Base-by-base conservation (phyloP, 2,113 vertebrate genomes). In the Rhinogobius similis region DNA sequence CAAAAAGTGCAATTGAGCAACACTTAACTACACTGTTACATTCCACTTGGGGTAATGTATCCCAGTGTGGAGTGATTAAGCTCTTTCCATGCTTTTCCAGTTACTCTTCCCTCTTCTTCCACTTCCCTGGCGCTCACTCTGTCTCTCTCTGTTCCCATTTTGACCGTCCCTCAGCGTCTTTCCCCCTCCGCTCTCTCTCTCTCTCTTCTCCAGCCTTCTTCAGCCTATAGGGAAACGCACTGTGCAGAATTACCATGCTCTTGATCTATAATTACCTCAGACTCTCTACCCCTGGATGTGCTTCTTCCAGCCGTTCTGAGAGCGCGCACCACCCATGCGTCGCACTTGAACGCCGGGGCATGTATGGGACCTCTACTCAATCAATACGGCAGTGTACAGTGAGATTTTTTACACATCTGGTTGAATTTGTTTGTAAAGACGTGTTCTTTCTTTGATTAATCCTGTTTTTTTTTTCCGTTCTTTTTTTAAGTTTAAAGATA, bases 251-350 rank as follows among this genome's bases (percentile, higher is more conserved):
- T 88, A 87, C 79, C 78, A 87, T 90, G 80, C 81, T 86, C 88
- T 90, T 90, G 88, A 90, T 90, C 85, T 90, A 90, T 90, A 90
- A 90, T 90, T 90, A 90, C 88, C 85, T 82, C 82, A 81, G 73
- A 77, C 82, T 84, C 70, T 79, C 80, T 79, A 82, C 85, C 76
- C 73, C 68, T 83, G 82, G 86, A 83, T 86, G 59, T 79, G 72
- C 76, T 83, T 68, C 65, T 76, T 65, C 77, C 66, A 81, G 67
- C 48, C 50, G 39, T 50, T 72, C 77, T 77, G 67, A 52, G 32
- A 82, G 50, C 59, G 46, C 69, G 55, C 66, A 67, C 39, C 41
- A 78, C 59, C 64, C 41, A 48, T 67, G 59, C 50, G 76, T 71
- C 64, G 52, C 65, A 12, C 69, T 66, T 70, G 46, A 55, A 73